Evolutionary conservation across 2,797 vertebrate genomes (phyloP), one percentile per base, ranked within the genome.

Genomic region (Erethizon dorsatum): DNA sequence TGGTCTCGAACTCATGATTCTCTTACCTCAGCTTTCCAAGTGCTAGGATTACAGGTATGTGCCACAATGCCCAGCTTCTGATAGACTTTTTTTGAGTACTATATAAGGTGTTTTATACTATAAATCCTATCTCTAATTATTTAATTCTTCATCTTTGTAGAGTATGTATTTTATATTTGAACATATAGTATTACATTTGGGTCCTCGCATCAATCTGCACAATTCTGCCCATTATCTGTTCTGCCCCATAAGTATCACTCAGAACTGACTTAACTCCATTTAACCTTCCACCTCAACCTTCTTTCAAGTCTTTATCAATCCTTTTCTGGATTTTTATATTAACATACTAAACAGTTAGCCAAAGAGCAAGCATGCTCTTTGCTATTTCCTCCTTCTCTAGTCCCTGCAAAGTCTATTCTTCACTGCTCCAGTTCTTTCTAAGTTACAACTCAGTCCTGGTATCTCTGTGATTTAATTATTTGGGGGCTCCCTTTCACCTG

Each of bases 381-480:
- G n/a, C 37, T 77, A 77, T 56, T 28, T 91, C 63, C 26, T 84
- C 33, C 14, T 56, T 86, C 33, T 57, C 31, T 18, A 6, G 10
- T 8, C 3, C 14, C 17, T 28, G 28, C 9, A 83, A 77, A 90
- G 22, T 57, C 37, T 61, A 57, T 37, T 69, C 26, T 59, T 82
- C 11, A 26, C 45, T 84, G 6, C 17, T 92, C 37, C 15, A 28
- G 54, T 82, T 7, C n/a, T 37, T 93, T 92, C 85, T 69, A 88
- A 87, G 96, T 94, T 69, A 73, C 20, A 94, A 28, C n/a, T 24
- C 82, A 79, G 52, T 78, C 86, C 50, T 86, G 4, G 83, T 83
- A 79, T 12, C 17, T 77, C 50, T 78, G 12, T 84, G 56, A 82
- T 45, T 94, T 84, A 91, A 65, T 86, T 73, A 41, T 56, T 69